Percentiles rank a stretch among this genome's conserved stretches.
These are phyloP conservation scores for Limosa lapponica DNA, from an alignment of 2,797 vertebrate species.

Conservation along the genomic window DNA sequence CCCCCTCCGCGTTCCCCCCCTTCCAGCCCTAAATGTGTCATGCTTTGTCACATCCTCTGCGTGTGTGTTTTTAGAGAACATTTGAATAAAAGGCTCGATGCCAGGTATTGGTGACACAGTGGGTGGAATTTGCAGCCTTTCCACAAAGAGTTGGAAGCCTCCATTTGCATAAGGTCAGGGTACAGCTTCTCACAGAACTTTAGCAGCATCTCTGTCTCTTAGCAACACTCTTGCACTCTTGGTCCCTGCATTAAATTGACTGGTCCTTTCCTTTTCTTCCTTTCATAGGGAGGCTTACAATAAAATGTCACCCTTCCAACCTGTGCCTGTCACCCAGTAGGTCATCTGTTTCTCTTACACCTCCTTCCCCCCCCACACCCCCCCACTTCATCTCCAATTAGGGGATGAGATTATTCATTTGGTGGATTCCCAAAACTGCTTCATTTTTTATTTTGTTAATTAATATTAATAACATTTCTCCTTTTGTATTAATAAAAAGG, in stretches of 20 bases:
- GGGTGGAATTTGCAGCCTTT: constrained; percentile 86
- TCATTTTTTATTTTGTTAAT: constrained; percentile 81
- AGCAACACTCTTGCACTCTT: constrained; percentile 95
- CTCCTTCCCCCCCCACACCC: constrained; percentile 19
- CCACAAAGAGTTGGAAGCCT: constrained; percentile 91
- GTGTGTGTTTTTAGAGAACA: constrained; percentile 86
- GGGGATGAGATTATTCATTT: constrained; percentile 83
- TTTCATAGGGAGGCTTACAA: constrained; percentile 93
- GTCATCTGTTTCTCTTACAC: constrained; percentile 82
- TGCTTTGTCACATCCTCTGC: constrained; percentile 82
- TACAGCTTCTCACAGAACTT: constrained; percentile 94
- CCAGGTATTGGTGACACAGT: constrained; percentile 92
- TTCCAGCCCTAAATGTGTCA: constrained; percentile 80
- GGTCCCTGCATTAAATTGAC: constrained; percentile 90
- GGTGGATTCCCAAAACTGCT: constrained; percentile 77
- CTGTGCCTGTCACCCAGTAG: constrained; percentile 91
- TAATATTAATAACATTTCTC: constrained; percentile 84
- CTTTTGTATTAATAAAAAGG: constrained; percentile 78
- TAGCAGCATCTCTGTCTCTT: constrained; percentile 97
- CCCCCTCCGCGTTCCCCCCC: neutral
- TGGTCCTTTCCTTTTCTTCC: constrained; percentile 95
- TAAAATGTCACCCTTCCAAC: constrained; percentile 95
- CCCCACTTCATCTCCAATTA: constrained; percentile 84
- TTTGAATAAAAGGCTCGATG: constrained; percentile 89
- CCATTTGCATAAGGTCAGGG: constrained; percentile 99